Base-by-base conservation (phyloP, 64 coral and sea anemone genomes). In the Astreopora myriophthalma region DNA sequence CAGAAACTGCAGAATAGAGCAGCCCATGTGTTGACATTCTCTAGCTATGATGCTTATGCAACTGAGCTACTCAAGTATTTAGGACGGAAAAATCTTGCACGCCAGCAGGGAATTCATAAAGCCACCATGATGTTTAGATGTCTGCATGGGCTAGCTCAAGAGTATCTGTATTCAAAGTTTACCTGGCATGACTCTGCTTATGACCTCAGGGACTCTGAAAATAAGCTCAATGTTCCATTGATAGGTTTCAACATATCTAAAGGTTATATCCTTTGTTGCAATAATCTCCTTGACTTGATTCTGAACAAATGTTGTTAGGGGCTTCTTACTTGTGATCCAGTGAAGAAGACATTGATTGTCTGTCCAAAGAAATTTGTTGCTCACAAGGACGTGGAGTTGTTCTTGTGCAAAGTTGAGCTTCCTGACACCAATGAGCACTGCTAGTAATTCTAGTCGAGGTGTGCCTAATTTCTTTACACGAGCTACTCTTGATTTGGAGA, bases 401-500 rank as follows among this genome's bases (percentile, higher is more conserved):
- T 68, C 48, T 52, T 87, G 65, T 51, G 52, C 38, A 73, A 87
- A 87, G 17, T 87, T 87, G 16, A 87, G 63, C 10, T 72, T 71
- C 36, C 85, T 19, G 2, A 87, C 49, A 73, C 79, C 74, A 88
- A 94, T 88, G 23, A 94, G 85, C 29, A 80, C 85, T 48, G 75
- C 76, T 36, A 94, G 36, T 16, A 88, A 69, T 80, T 94, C 85
- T 35, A 94, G 19, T 94, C 92, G 46, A 46, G 86, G 92, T 37
- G 73, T 94, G 44, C 85, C 62, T 75, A 84, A 22, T 42, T 34
- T 42, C 73, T 94, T 94, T 14, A 71, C 13, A 34, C 86, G 92
- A 0, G 77, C 76, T 48, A 94, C 84, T 94, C 78, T 88, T 84
- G 86, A 20, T 74, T 94, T 94, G 64, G 85, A 74, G 63, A 87